Base-by-base conservation (phyloP, 2,113 vertebrate species). In the Dasyornis broadbenti region DNA sequence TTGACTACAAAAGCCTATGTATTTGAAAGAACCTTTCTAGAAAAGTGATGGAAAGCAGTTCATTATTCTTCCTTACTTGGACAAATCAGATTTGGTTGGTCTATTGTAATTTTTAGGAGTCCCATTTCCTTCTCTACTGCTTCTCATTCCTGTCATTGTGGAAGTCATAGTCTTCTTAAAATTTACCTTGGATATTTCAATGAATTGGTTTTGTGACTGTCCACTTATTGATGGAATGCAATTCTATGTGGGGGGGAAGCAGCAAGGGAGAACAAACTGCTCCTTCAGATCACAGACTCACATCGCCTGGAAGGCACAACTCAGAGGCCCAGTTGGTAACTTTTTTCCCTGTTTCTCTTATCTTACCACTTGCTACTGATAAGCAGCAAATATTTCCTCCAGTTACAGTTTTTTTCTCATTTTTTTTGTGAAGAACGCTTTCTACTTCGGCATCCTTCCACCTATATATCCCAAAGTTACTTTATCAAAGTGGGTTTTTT, bases 261-360 rank as follows among this genome's bases (percentile, higher is more conserved):
- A 65, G 45, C 59, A 83, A 63, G 7, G 4, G 10, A 56, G 28
- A 81, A 30, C 5, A 66, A 66, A 35, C 6, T 52, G 13, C 15
- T 63, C 11, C 42, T 68, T 72, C 28, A 47, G 19, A 30, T 45
- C 7, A 27, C 63, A 81, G n/a, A 30, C 21, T 49, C 3, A 11
- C 15, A 13, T 27, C 0, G 0, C 10, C 70, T 72, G 53, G 35
- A 54, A 87, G 40, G 39, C 35, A 64, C 16, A 81, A 31, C 0
- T 2, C 24, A 35, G 7, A 59, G 8, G 6, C 9, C 17, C 33
- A 60, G 23, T 26, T 1, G 1, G 10, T 22, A 69, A 33, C 22
- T 16, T 50, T 44, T 59, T 53, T 35, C 19, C 18, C 6, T n/a
- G 8, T 28, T 82, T 13, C 13, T 61, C 13, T 45, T 66, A 7